Evolutionary conservation across 2,888 invertebrate genomes (phyloP).

Genomic region (Metallyticus violacea): DNA sequence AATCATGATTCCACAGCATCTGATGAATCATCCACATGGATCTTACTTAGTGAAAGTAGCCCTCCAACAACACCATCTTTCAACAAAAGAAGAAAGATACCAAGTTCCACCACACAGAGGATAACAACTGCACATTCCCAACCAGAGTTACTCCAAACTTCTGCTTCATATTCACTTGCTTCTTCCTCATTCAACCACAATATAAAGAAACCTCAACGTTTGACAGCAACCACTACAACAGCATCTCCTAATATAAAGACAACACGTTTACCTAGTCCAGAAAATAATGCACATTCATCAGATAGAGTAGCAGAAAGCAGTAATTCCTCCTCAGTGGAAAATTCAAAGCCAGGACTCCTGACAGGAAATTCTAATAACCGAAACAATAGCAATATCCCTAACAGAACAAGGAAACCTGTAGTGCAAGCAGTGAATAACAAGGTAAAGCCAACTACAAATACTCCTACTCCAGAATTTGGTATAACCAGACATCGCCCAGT

Average conservation of each 20-base stretch:
- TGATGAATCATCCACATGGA: conserved; percentile 74
- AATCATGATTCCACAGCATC: conserved; percentile 39
- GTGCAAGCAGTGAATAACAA: background rate
- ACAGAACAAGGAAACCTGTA: background rate
- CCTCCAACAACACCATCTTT: conserved; percentile 32
- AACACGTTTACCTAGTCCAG: background rate
- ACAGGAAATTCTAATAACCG: background rate
- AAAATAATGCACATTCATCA: background rate
- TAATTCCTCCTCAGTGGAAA: background rate
- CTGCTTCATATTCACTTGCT: background rate
- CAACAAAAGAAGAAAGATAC: background rate
- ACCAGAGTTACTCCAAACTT: background rate
- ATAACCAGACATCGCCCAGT: background rate
- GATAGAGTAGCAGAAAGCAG: background rate
- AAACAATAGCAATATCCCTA: background rate
- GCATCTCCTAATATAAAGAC: background rate
- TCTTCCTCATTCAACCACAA: background rate
- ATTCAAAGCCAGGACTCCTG: background rate
- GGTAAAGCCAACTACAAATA: background rate
- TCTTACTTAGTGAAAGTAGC: conserved; percentile 59
- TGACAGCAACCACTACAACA: background rate
- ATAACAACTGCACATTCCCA: background rate
- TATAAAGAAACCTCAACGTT: background rate
- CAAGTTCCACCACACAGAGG: background rate
- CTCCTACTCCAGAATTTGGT: background rate